Base-by-base conservation (phyloP, 2,113 vertebrate species). In the Triplophysa siluroides region DNA sequence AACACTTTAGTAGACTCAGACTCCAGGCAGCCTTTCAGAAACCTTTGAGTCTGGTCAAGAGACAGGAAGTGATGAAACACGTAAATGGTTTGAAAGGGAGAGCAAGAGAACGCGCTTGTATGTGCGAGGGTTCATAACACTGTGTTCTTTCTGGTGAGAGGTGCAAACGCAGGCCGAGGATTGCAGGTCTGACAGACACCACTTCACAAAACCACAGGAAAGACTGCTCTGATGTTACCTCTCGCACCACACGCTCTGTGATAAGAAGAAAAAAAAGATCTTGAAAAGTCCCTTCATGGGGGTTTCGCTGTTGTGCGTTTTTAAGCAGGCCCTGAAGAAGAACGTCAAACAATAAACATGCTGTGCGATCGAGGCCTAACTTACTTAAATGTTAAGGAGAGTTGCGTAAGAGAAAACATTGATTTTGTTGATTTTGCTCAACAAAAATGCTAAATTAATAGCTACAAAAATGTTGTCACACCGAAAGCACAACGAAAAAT, bases 121-220 rank as follows among this genome's bases (percentile, higher is more conserved):
- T 26, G 50, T 14, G 58, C 2, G 41, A 3, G 16, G 10, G 19
- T 16, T 67, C 41, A 68, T 60, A 77, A 80, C 33, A 54, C 14
- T 80, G 78, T 76, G 67, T 72, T 79, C 29, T 72, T 78, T 83
- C 60, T 79, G 65, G 54, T 80, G 68, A 68, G 33, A 76, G 29
- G 74, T 81, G 76, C 62, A 81, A 78, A 88, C 81, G 73, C 84
- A 84, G 83, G 79, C 72, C 71, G 71, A 83, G 83, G 81, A 84
- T 76, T 88, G 86, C 85, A 83, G 83, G 86, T 81, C 79, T 88
- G 70, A 87, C 76, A 91, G 78, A 88, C 87, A 86, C 82, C 78
- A 85, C 85, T 86, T 81, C 80, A 83, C 80, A 79, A 74, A 93
- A 92, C 91, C 91, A 92, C 91, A 92, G 89, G 89, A 92, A 91